Evolutionary conservation across 1,140 invertebrate genomes (phyloP), one percentile per base, ranked within the genome.

Genomic region (Cyphomyrmex costatus): DNA sequence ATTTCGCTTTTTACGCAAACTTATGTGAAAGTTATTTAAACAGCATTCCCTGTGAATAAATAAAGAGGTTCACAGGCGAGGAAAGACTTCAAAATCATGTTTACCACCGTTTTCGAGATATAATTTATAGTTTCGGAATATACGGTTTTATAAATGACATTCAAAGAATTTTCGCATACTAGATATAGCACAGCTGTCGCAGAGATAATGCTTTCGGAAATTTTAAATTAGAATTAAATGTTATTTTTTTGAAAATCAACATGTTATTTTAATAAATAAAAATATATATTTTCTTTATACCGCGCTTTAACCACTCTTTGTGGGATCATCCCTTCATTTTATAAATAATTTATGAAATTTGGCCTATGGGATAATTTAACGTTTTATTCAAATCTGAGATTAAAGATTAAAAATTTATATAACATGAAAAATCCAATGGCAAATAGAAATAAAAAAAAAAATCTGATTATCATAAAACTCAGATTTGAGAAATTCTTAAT

Each of bases 11-110:
- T 65, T 78, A 46, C 33, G 58, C 36, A 53, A 77, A 77, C 30
- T 61, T 53, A 53, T n/a, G 49, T 56, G 63, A 70, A 70, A 80
- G 63, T 80, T 80, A 70, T 70, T 80, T 80, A 80, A 66, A 80
- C 63, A 36, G 77, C 30, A 56, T 70, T 56, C 14, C 24, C 14
- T 53, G 36, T 21, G 70, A 74, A 70, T 21, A 56, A 80, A 70
- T 68, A 70, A 36, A 68, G 21, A 49, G 33, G 10, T 42, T 42
- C 33, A 16, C 33, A 16, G 33, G 63, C 33, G n/a, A 74, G 30
- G 30, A 42, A 42, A 68, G 46, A 53, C 16, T 80, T 16, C 30
- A 30, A 70, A n/a, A 36, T 70, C 49, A 56, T 3, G 63, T 66
- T 79, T 66, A 27, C n/a, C 19, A 21, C 5, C 36, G 19, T 30